These are phyloP conservation scores for Meloidogyne floridensis DNA, from an alignment of 1,140 invertebrate genomes.

Conservation along the genomic window DNA sequence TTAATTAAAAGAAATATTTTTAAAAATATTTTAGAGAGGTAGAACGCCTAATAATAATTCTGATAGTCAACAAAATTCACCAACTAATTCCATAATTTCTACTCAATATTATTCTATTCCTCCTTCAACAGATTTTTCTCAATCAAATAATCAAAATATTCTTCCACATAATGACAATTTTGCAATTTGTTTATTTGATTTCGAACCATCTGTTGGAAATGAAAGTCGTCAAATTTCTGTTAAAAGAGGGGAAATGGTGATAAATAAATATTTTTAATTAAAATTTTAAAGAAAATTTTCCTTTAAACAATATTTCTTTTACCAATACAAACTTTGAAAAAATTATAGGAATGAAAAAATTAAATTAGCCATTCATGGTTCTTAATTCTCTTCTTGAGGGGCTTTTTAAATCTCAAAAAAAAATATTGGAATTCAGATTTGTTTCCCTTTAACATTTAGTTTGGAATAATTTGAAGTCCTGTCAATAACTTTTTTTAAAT, in stretches of 20 bases:
- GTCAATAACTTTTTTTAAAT: too few species aligned
- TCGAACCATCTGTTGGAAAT: slow-evolving; percentile 15
- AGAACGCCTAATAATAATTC: neutral
- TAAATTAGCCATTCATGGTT: too few species aligned
- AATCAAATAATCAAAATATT: neutral
- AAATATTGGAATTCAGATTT: too few species aligned
- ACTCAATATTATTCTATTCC: slow-evolving; percentile 9
- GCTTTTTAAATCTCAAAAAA: too few species aligned
- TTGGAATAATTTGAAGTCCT: too few species aligned
- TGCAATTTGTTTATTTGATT: slow-evolving; percentile 34
- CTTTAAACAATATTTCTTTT: too few species aligned
- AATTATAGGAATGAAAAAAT: too few species aligned
- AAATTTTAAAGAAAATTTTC: neutral
- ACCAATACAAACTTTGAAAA: too few species aligned
- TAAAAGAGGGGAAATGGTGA: slow-evolving; percentile 23
- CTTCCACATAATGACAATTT: neutral
- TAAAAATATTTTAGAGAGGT: neutral
- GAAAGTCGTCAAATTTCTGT: slow-evolving; percentile 25
- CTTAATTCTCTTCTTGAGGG: too few species aligned
- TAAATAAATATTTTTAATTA: neutral
- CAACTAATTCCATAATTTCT: too few species aligned
- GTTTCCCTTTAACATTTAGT: too few species aligned
- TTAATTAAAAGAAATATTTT: neutral
- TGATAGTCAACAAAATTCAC: neutral
- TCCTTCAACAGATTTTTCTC: neutral